Evolutionary conservation across 2,113 vertebrate genomes (phyloP), one percentile per base, ranked within the genome.

Genomic region (Indri indri): DNA sequence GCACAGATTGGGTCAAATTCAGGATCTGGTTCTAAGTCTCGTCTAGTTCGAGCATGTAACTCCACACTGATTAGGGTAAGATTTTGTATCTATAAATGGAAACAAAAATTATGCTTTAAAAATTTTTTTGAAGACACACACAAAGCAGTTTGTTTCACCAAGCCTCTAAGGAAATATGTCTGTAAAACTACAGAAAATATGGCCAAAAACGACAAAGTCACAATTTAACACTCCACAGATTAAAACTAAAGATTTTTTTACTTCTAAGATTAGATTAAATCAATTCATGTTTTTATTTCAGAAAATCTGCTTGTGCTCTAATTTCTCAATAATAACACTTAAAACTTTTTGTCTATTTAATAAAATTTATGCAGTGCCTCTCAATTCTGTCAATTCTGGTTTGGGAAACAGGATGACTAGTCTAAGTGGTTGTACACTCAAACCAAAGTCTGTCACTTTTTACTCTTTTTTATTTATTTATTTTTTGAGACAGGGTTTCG

Each of bases 1-100:
- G 99, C 99, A 99, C 99, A 99, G 98, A 99, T 99, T 0, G 99
- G 99, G 97, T 99, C 99, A 98, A 99, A 99, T 98, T 99, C 99
- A 2, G 99, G 99, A 98, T 99, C 99, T 73, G 99, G 99, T 91
- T 99, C 99, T 92, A 99, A 99, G 98, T 99, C 99, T 83, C 99
- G 98, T 79, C 99, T 99, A 68, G 99, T 99, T 98, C 99, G 99
- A 86, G 99, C 99, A 96, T 99, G 99, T 83, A 99, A 99, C 97
- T 99, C 99, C 99, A 99, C 99, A 96, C 99, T 99, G 98, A 99
- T 99, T 81, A 99, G 97, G 20, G 99, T 99, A 52, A 99, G 99
- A 97, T 99, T 98, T 71, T 99, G 99, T 91, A 99, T 99, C 99
- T 99, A 96, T 32, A 97, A 98, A 98, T 93, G 88, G 89, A 89